Base-by-base conservation (phyloP, 2,797 vertebrate species). In the Sebastes hopkinsi region DNA sequence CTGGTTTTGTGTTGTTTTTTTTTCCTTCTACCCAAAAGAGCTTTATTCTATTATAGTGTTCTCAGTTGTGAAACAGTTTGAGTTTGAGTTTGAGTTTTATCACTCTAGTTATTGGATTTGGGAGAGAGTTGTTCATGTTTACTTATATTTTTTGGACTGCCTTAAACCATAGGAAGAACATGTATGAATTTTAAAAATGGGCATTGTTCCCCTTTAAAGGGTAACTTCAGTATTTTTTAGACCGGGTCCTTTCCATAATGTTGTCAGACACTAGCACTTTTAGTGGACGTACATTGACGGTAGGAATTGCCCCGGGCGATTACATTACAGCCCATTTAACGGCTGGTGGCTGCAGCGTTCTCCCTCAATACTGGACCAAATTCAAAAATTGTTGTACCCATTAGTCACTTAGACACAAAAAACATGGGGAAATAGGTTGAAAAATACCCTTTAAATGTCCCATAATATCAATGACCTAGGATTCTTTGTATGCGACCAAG, bases 401-500 rank as follows among this genome's bases (percentile, higher is more conserved):
- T 34, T 61, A 61, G 18, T 32, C 18, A 61, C 61, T 46, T 46
- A 4, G 11, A 52, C 42, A 50, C 25, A 52, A 52, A 52, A 50
- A 52, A 12, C 6, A 30, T 4, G 10, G 25, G 42, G 11, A 50
- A 67, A 58, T 58, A 16, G 23, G 23, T 54, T 54, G 20, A 54
- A 54, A 50, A 20, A 50, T 50, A 50, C 46, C 20, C 50, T 22
- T 54, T 22, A 27, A 13, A 27, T 25, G 7, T 42, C 25, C 34
- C 27, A 22, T 25, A 34, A 52, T 8, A 60, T 50, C 20, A 59
- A 7, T 50, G 16, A 27, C 34, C 2, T 1, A 8, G 9, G 22
- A 23, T 52, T 13, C 1, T 42, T 0, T 52, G 4, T 25, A 13
- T 8, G 20, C 1, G 0, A 52, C 4, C 4, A 11, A 46, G n/a